Conservation (phyloP, 1,140 invertebrate species). For the Harlomillsia oculata region DNA sequence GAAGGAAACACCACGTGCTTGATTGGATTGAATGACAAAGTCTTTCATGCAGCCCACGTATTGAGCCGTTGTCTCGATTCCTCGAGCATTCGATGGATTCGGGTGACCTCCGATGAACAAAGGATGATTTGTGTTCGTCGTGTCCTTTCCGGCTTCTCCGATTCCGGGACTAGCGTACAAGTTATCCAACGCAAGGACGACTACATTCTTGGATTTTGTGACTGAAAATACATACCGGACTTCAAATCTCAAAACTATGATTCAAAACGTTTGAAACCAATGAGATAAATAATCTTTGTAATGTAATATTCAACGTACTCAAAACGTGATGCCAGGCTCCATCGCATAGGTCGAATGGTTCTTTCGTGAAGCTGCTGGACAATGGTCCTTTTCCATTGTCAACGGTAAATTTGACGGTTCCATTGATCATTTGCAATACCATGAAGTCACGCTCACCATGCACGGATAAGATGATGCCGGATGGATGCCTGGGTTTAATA, state of each 20-base stretch:
- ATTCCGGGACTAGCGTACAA: conserved; percentile 54
- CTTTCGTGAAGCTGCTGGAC: conserved; percentile 54
- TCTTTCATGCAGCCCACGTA: conserved; percentile 52
- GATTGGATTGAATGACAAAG: conserved; percentile 31
- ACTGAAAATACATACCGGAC: conserved; percentile 46
- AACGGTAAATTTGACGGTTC: conserved; percentile 64
- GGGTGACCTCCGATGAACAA: conserved; percentile 83
- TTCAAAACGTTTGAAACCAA: neutral
- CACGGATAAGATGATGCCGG: conserved; percentile 54
- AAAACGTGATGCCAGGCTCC: conserved; percentile 85
- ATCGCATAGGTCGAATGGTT: conserved; percentile 69
- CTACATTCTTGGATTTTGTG: conserved; percentile 70
- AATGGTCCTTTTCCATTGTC: conserved; percentile 76
- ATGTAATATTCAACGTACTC: conserved; percentile 47
- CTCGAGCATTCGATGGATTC: conserved; percentile 42
- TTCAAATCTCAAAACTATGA: neutral
- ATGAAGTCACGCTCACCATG: conserved; percentile 71
- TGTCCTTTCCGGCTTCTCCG: conserved; percentile 52
- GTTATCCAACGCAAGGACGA: conserved; percentile 70
- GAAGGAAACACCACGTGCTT: neutral
- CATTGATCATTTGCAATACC: conserved; percentile 77
- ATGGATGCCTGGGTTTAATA: conserved; percentile 78
- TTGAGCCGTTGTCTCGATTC: conserved; percentile 51
- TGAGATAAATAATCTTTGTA: neutral
- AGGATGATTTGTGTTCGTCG: conserved; percentile 70